Evolutionary conservation across 1,140 invertebrate species (phyloP).

Genomic region (Bombyx mori): ASM3026992v2 NC_085127.1:9576001-9576500

Average conservation of each 20-base stretch:
- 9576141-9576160: slow-evolving; percentile 59
- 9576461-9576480: slow-evolving; percentile 61
- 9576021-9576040: slow-evolving; percentile 30
- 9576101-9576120: slow-evolving; percentile 66
- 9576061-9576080: slow-evolving; percentile 48
- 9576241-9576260: slow-evolving; percentile 57
- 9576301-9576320: slow-evolving; percentile 58
- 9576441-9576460: slow-evolving; percentile 69
- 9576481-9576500: slow-evolving; percentile 61
- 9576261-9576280: slow-evolving; percentile 37
- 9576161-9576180: slow-evolving; percentile 52
- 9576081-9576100: slow-evolving; percentile 67
- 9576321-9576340: slow-evolving; percentile 53
- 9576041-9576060: slow-evolving; percentile 61
- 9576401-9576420: slow-evolving; percentile 57
- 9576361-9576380: slow-evolving; percentile 42
- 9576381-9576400: slow-evolving; percentile 55
- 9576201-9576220: slow-evolving; percentile 26
- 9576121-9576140: slow-evolving; percentile 67
- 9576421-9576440: slow-evolving; percentile 64
- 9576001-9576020: too few relatives aligned
- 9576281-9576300: slow-evolving; percentile 40
- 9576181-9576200: slow-evolving; percentile 35
- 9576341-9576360: slow-evolving; percentile 52
- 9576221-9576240: slow-evolving; percentile 54